phyloP scores from a whole-genome alignment of 2,888 invertebrate species.

The Agrochola litura region DNA sequence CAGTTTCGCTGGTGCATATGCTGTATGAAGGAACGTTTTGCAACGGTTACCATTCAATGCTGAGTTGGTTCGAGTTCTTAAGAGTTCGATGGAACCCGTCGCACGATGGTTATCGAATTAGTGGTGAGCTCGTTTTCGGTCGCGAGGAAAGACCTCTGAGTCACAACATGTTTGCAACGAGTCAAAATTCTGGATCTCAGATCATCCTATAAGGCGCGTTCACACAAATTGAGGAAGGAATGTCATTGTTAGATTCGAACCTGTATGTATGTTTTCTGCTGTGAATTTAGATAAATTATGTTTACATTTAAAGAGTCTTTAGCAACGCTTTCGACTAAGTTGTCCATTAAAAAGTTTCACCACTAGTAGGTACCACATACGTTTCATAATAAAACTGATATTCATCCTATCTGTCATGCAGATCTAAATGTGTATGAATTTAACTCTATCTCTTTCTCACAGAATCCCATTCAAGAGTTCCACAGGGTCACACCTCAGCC shows the following conservation, averaged over 20 bases:
- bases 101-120: constrained; percentile 22
- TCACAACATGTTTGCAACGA: constrained; percentile 61
- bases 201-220: constrained; percentile 44
- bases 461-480: neutral
- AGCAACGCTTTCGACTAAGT: neutral
- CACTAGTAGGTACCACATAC: neutral
- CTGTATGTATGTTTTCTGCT: neutral
- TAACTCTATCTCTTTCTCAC: neutral
- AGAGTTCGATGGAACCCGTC: neutral
- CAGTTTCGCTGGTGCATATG: constrained; percentile 56
- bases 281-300: neutral
- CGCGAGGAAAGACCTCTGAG: constrained; percentile 62
- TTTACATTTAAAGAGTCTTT: neutral
- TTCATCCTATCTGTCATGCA: neutral
- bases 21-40: constrained; percentile 13
- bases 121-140: constrained; percentile 4
- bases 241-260: neutral
- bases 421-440: neutral
- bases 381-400: neutral
- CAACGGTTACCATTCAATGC: constrained; percentile 40
- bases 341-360: neutral
- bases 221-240: constrained; percentile 14
- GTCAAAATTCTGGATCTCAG: constrained; percentile 53
- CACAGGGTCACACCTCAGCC: neutral
- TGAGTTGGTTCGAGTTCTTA: constrained; percentile 9